Evolutionary conservation across 2,113 vertebrate species (phyloP), one percentile per base, ranked within the genome.

Genomic region (Phodopus roborovskii): DNA sequence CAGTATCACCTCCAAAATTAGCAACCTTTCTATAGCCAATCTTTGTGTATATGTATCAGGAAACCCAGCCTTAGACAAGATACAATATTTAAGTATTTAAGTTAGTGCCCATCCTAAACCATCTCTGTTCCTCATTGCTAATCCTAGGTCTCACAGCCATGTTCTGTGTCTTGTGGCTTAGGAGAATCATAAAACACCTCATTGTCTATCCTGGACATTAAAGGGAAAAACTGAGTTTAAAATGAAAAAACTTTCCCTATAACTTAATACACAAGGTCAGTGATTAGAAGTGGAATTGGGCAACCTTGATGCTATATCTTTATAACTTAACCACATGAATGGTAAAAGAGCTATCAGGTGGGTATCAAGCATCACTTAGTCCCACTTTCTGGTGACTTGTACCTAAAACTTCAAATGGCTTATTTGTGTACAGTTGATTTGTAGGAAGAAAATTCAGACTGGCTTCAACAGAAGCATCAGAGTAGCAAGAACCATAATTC

Each of bases 241-340:
- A 94, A 95, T 92, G 10, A 82, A 96, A 96, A 94, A 94, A 4
- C 64, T 19, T 81, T 50, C 66, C 50, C 56, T 68, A 56, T 17
- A 95, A 88, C 42, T 96, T 84, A 33, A 45, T 88, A 74, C 7
- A 66, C 3, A 88, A 83, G 42, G 97, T 94, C 96, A 91, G 26
- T 20, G 22, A 92, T 48, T 33, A 60, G 11, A 97, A 97, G 90
- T 0, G 39, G 62, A 96, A 71, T 73, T 15, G 88, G 8, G 68
- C 70, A 92, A 60, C 2, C 11, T 50, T 91, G 91, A 95, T 96
- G 45, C 15, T 90, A 78, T 64, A 19, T 94, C 96, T 95, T 91
- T 92, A 77, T 73, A 95, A 96, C 1, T 81, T 93, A 75, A 90
- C 39, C 74, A 96, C 88, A 92, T 91, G 86, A 96, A 97, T 89